phyloP scores from a whole-genome alignment of 2,888 invertebrate species.

The Melangyna quadrimaculata region DNA sequence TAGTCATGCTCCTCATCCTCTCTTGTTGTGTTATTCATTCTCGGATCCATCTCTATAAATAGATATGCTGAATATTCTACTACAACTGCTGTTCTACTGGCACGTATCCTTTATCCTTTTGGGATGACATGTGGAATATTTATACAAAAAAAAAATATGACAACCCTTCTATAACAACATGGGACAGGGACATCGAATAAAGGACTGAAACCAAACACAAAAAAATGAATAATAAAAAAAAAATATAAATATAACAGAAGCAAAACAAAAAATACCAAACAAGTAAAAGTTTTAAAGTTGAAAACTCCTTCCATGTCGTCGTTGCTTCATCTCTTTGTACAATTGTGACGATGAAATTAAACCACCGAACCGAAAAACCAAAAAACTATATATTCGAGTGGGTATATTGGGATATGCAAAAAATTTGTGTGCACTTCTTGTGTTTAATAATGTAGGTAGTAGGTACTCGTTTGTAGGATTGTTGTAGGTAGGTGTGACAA shows the following conservation, averaged over 20 bases:
- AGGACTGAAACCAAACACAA: constrained; percentile 7
- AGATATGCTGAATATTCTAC: constrained; percentile 27
- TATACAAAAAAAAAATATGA: constrained; percentile 29
- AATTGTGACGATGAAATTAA: constrained; percentile 53
- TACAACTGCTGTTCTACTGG: constrained; percentile 45
- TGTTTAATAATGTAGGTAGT: background rate
- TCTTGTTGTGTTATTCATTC: constrained; percentile 35
- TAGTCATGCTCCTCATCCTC: background rate
- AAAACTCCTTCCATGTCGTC: constrained; percentile 25
- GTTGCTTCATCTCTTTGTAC: background rate
- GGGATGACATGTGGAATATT: constrained; percentile 46
- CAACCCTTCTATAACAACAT: constrained; percentile 48
- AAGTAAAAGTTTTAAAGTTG: constrained; percentile 53
- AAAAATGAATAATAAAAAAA: constrained; percentile 12
- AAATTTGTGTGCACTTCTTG: constrained; percentile 19
- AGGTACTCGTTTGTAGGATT: too few species aligned
- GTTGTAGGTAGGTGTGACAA: background rate
- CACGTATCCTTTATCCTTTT: constrained; percentile 62
- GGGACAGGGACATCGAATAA: constrained; percentile 32
- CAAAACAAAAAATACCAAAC: background rate
- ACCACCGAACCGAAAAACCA: constrained; percentile 52
- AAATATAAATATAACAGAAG: constrained; percentile 3
- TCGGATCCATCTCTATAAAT: background rate
- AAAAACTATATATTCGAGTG: background rate
- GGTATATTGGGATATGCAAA: background rate